These are phyloP conservation scores for Crotalus adamanteus DNA, from an alignment of 2,797 vertebrate genomes.

Conservation along the genomic window DNA sequence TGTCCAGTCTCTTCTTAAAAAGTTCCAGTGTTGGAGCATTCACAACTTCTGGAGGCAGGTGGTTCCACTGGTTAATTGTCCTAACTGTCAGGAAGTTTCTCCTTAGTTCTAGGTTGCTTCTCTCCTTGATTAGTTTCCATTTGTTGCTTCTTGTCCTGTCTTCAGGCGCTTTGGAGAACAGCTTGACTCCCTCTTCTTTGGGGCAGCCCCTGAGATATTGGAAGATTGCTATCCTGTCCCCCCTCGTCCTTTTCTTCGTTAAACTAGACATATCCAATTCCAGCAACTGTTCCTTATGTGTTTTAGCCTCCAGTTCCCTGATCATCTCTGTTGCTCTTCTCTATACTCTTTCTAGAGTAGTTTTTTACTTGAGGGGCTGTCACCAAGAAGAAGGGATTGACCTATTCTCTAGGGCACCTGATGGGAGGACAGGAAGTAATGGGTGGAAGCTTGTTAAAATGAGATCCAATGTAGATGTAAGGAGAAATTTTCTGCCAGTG, in stretches of 20 bases:
- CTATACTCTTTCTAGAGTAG: neutral
- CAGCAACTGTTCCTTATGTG: neutral
- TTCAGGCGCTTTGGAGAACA: neutral
- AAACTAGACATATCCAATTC: neutral
- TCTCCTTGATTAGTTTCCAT: neutral
- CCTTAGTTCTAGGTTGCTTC: neutral
- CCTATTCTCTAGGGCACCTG: too few species aligned
- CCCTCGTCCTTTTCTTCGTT: neutral
- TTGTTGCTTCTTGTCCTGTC: neutral
- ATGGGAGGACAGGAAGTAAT: too few species aligned
- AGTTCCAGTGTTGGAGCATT: neutral
- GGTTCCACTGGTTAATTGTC: neutral
- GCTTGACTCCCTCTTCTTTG: fast-evolving
- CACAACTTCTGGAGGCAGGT: neutral
- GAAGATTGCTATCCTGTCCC: neutral
- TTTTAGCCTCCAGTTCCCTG: neutral
- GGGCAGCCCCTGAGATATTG: neutral
- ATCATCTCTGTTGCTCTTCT: neutral
- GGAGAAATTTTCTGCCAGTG: too few species aligned
- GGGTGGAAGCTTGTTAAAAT: too few species aligned
- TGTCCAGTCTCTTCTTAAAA: neutral
- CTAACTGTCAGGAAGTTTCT: neutral
- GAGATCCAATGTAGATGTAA: too few species aligned
- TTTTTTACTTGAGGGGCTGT: too few species aligned
- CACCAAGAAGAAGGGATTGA: too few species aligned